phyloP scores from a whole-genome alignment of 2,113 vertebrate genomes.

The Tauraco erythrolophus region DNA sequence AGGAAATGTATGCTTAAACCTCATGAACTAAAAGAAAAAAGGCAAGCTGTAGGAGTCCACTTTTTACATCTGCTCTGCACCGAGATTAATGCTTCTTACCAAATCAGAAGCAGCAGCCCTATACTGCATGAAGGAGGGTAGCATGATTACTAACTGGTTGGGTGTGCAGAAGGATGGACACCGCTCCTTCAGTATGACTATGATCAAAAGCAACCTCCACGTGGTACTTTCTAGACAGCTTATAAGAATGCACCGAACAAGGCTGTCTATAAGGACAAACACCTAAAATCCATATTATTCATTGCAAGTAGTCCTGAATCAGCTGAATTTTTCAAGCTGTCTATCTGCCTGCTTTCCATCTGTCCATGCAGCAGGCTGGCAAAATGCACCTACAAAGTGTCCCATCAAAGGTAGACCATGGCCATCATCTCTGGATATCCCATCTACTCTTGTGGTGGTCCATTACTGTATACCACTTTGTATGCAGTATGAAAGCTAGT shows the following conservation, averaged over 20 bases:
- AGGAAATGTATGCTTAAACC: background rate
- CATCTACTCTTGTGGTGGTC: background rate
- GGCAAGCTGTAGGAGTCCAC: background rate
- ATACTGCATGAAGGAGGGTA: background rate
- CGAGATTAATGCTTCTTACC: background rate
- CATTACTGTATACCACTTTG: background rate
- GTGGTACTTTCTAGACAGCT: background rate
- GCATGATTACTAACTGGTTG: background rate
- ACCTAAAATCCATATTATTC: background rate
- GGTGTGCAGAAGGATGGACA: background rate
- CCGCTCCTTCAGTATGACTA: background rate
- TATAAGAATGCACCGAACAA: background rate
- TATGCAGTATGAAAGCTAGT: background rate
- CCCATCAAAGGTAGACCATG: background rate
- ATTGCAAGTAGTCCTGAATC: background rate
- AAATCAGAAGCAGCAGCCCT: background rate
- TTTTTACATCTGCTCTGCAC: background rate
- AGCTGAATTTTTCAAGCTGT: background rate
- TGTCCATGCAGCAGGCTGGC: background rate
- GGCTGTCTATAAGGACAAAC: background rate
- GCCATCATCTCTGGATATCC: background rate
- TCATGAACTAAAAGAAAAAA: background rate
- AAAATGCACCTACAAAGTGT: background rate
- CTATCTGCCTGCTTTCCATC: background rate
- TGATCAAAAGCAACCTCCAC: background rate